Evolutionary conservation across 2,888 invertebrate genomes (phyloP), one percentile per base, ranked within the genome.

Genomic region (Ochropleura plecta): DNA sequence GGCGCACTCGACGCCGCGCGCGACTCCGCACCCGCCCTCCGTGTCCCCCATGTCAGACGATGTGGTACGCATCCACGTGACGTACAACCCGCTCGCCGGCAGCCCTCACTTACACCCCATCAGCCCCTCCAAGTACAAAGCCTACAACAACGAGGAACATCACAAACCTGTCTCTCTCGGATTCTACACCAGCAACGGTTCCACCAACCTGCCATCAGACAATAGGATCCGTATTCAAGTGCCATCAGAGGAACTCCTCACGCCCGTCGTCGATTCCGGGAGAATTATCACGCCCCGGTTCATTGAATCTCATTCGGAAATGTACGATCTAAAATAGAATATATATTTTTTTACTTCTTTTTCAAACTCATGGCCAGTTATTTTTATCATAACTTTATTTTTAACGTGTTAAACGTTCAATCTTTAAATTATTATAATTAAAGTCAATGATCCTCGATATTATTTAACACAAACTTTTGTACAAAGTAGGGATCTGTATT

Each of bases 21-120:
- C 97, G 48, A 97, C 97, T 0, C 97, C 97, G 8, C 97, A 97
- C 78, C 97, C 97, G 1, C 97, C 97, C 5, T 97, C 97, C 76
- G 97, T 97, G 65, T 97, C 97, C 42, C 98, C 98, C 0, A 90
- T 94, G 62, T 94, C 95, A 0, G 96, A 96, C 64, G 98, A 98
- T 92, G 97, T 98, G 64, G 97, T 98, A 68, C 97, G 98, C 79
- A 98, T 98, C 83, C 98, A 98, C 93, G 98, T 98, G 71, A 98
- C 98, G 2, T 98, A 98, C 93, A 97, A 97, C 86, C 96, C 97
- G 0, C 88, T 95, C 9, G 90, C 94, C 0, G 97, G 97, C n/a
- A 96, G 97, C 83, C 97, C 97, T 2, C 95, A 93, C 73, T 91
- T 97, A 1, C 97, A 97, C 91, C 90, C 97, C 86, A 86, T 95